Evolutionary conservation across 2,888 invertebrate species (phyloP), one percentile per base, ranked within the genome.

Genomic region (Bombyx huttoni): DNA sequence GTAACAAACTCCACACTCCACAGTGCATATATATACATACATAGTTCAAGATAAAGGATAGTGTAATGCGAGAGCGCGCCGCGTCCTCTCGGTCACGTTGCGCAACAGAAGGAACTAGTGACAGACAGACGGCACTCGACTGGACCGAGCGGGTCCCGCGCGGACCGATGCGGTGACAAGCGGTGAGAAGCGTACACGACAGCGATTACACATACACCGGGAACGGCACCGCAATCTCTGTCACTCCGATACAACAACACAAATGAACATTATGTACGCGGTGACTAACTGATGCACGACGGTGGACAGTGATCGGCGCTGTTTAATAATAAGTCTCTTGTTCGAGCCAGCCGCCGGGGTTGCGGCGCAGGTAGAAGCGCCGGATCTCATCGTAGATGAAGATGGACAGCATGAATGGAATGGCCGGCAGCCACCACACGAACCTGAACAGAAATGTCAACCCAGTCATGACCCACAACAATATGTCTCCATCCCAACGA

Each of bases 321-420:
- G 70, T 79, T 91, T 96, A 96, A 91, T 98, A 98, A 91, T 98
- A 99, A 86, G 98, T 99, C 92, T 99, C 98, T 90, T 96, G 94
- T 90, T 99, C 98, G 81, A 99, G 93, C 97, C 98, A 99, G 79
- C 98, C 98, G 78, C 98, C 98, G 63, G 98, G 98, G 89, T 97
- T 96, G 90, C 97, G 95, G 89, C 98, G 94, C 81, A 98, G 92
- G 90, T 98, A 96, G 92, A 96, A 97, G 89, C 98, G 95, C 89
- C 99, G 94, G 81, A 94, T 94, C 91, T 99, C 99, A 89, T 99
- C 99, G 91, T 98, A 99, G 86, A 98, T 94, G 92, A 98, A 98
- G 91, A 99, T 99, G 78, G 97, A 93, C 89, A 98, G 90, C 92
- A 97, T 96, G 93, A 99, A 99, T 68, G 98, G 98, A 81, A 99